Conservation (phyloP, 2,113 vertebrate genomes). For the Arothron firmamentum region DNA sequence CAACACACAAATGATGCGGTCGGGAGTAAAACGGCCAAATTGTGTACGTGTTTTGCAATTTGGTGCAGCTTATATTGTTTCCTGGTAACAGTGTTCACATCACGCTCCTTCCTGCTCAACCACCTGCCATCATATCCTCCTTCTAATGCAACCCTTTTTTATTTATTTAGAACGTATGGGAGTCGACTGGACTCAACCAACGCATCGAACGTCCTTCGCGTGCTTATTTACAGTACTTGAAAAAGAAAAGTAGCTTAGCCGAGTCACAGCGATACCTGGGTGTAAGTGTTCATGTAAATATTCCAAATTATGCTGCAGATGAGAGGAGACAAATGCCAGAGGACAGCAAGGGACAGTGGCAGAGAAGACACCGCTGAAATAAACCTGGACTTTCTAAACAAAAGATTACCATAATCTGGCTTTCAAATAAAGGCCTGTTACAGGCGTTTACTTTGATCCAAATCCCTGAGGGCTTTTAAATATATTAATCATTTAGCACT, state of each 20-base stretch:
- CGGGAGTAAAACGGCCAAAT: not conserved
- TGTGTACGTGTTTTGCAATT: not conserved
- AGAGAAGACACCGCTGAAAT: constrained; percentile 14
- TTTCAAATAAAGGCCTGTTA: constrained; percentile 56
- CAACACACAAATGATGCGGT: no score
- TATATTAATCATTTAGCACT: constrained; percentile 39
- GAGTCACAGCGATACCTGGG: no score
- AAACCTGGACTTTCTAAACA: constrained; percentile 36
- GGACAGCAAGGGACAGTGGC: not conserved
- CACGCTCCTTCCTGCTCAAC: no score
- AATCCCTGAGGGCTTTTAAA: constrained; percentile 44
- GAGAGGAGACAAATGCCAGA: not conserved
- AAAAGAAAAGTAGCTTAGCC: no score
- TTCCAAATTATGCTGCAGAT: not conserved
- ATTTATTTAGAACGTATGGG: no score
- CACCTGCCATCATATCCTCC: no score
- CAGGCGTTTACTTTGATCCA: constrained; percentile 57
- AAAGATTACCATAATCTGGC: constrained; percentile 59
- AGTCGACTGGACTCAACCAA: no score
- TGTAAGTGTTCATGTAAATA: not conserved
- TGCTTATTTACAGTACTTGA: no score
- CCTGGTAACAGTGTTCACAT: no score
- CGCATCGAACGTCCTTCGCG: no score
- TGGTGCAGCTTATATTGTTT: no score
- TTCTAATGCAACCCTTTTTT: no score